These are phyloP conservation scores for Microplitis manilae DNA, from an alignment of 2,888 invertebrate species.

Conservation along the genomic window DNA sequence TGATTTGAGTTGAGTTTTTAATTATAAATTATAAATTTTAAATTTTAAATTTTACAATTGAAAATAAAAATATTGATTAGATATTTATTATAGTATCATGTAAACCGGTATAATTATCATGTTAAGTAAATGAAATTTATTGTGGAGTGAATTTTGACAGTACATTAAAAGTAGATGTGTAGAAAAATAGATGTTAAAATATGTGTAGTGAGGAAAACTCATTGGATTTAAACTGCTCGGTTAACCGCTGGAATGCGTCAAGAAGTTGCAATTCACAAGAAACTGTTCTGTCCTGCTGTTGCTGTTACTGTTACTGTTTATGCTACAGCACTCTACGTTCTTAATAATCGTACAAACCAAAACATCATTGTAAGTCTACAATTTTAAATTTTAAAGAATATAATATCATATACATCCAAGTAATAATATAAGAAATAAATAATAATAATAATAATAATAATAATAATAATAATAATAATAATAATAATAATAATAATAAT, in stretches of 20 bases:
- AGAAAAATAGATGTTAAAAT: background rate
- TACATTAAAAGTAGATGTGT: background rate
- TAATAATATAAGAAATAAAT: background rate
- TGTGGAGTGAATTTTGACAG: background rate
- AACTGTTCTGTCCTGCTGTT: conserved; percentile 8
- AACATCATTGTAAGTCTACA: conserved; percentile 18
- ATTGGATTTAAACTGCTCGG: conserved; percentile 31
- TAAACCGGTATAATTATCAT: too few relatives aligned
- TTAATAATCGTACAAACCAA: conserved; percentile 27
- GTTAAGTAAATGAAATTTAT: too few relatives aligned
- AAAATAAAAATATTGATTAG: too few relatives aligned
- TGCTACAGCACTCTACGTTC: conserved; percentile 6
- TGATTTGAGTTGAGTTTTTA: too few relatives aligned
- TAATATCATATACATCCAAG: background rate
- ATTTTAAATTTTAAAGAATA: background rate
- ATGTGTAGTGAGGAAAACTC: conserved; percentile 4
- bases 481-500: too few relatives aligned
- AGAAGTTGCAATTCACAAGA: conserved; percentile 34
- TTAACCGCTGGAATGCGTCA: conserved; percentile 52
- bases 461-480: too few relatives aligned
- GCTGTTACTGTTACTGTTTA: background rate
- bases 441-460: background rate
- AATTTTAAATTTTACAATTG: too few relatives aligned
- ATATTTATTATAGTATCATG: too few relatives aligned
- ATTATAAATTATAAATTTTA: too few relatives aligned